A percentile compares a stretch with the other conserved stretches of the same genome.
Conservation (phyloP, 2,113 vertebrate genomes). For the Litocranius walleri region DNA sequence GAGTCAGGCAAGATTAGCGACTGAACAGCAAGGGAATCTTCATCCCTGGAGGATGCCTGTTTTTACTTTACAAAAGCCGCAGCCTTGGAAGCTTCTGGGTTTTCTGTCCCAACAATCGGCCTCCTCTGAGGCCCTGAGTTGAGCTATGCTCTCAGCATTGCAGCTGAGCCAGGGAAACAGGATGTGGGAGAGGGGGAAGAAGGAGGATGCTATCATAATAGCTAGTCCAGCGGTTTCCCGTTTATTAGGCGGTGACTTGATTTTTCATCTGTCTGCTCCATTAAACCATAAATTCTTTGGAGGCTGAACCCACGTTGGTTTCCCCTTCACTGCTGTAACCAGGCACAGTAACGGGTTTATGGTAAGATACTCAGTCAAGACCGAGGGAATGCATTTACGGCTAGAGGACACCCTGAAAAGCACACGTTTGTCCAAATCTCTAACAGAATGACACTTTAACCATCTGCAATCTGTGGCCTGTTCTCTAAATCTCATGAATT, state of each 20-base stretch:
- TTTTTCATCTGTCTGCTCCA: neutral
- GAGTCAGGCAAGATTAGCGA: neutral
- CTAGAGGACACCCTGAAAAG: neutral
- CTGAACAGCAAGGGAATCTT: neutral
- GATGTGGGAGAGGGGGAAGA: neutral
- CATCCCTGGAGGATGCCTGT: neutral
- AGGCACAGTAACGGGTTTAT: neutral
- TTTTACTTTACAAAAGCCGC: neutral
- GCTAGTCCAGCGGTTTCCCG: neutral
- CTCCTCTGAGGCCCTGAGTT: neutral
- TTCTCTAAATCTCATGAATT: neutral
- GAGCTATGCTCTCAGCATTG: neutral
- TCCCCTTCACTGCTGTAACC: neutral
- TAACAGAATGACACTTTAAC: neutral
- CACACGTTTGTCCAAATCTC: neutral
- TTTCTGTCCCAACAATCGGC: neutral
- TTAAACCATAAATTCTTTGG: neutral
- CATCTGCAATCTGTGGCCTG: neutral
- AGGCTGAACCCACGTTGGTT: neutral
- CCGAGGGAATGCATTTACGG: neutral
- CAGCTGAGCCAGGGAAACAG: neutral
- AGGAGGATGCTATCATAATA: neutral
- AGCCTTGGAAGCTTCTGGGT: neutral
- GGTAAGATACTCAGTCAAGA: neutral
- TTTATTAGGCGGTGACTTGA: neutral